A percentile compares a stretch with the other conserved stretches of the same genome.
phyloP scores from a whole-genome alignment of 2,113 vertebrate genomes.

The Mellivora capensis region DNA sequence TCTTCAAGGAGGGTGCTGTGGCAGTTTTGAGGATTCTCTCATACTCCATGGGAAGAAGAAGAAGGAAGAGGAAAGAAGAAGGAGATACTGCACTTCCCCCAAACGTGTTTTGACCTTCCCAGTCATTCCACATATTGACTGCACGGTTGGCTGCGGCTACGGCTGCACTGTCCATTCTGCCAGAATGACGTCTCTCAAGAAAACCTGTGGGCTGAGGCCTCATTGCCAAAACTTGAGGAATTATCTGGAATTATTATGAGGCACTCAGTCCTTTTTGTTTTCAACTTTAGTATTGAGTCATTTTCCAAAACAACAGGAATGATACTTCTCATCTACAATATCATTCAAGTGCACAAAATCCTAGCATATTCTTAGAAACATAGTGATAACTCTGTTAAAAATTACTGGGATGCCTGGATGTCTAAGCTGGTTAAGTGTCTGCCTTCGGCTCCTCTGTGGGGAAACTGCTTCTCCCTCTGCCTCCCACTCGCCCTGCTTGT shows the following conservation, averaged over 20 bases:
- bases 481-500: too few relatives aligned
- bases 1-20: background rate
- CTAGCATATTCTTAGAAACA: background rate
- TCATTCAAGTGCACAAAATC: background rate
- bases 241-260: background rate
- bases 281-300: background rate
- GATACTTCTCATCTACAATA: background rate
- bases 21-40: background rate
- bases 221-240: background rate
- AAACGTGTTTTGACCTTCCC: background rate
- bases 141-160: background rate
- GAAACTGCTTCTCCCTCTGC: too few relatives aligned
- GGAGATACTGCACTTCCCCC: background rate
- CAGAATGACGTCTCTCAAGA: background rate
- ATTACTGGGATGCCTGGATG: background rate
- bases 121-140: background rate
- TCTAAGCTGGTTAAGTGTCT: too few relatives aligned
- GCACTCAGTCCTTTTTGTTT: background rate
- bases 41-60: background rate
- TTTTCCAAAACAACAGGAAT: background rate
- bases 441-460: too few relatives aligned
- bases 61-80: background rate
- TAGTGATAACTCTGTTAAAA: background rate
- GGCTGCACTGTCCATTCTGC: background rate
- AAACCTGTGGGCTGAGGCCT: background rate